These are phyloP conservation scores for Sceloporus tristichus DNA, from an alignment of 2,113 vertebrate genomes.

Conservation along the genomic window DNA sequence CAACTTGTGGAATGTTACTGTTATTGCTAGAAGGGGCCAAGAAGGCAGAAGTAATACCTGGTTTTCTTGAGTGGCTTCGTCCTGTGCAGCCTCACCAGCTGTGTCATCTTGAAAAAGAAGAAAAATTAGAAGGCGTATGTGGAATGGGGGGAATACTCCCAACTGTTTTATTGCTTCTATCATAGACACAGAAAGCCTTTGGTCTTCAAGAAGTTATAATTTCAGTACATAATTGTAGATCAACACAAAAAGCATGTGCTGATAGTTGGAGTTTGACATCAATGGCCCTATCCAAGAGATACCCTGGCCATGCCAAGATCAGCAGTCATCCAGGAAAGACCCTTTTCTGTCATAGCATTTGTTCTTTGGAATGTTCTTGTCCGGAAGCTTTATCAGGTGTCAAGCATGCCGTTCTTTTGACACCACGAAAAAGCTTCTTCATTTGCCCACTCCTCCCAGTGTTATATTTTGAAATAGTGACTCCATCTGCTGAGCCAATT, in stretches of 20 bases:
- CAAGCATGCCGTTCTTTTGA: no score
- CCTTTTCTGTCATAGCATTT: no score
- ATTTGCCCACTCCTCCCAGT: no score
- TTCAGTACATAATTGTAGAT: not conserved
- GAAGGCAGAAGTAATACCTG: conserved; percentile 80
- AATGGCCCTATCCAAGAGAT: not conserved
- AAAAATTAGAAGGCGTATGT: not conserved
- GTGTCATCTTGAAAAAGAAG: conserved; percentile 79
- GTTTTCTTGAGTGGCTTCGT: conserved; percentile 87
- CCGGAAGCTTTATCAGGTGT: no score
- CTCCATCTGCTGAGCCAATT: no score
- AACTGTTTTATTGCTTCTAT: no score
- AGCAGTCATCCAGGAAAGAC: no score
- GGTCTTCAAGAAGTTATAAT: not conserved
- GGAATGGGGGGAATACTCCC: not conserved
- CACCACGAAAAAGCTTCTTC: no score
- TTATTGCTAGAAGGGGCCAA: not conserved
- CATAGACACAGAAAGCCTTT: accelerated
- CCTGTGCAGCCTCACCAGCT: conserved; percentile 79
- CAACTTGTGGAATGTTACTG: accelerated
- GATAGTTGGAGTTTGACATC: not conserved
- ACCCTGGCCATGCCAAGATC: not conserved
- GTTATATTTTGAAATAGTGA: no score
- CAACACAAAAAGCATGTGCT: not conserved
- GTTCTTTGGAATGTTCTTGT: no score